phyloP scores from a whole-genome alignment of 1,140 invertebrate genomes.

The Drosophila pruinosa region DNA sequence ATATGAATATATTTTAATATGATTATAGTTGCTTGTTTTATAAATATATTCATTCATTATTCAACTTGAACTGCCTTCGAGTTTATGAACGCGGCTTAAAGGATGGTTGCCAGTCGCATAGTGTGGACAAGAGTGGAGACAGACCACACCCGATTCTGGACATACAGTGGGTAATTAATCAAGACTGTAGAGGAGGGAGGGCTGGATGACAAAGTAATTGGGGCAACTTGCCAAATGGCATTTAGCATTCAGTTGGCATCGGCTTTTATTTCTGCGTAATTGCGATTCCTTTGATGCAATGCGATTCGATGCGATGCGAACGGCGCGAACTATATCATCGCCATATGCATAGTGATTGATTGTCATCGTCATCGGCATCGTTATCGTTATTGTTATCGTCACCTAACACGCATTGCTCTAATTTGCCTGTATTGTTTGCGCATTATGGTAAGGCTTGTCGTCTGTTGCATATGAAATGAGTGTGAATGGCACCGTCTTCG shows the following conservation, averaged over 20 bases:
- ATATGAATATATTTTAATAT: conserved; percentile 28
- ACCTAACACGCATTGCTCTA: conserved; percentile 43
- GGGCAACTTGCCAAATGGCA: conserved; percentile 12
- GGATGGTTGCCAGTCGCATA: no score
- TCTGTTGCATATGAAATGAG: conserved; percentile 51
- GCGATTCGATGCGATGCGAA: conserved; percentile 59
- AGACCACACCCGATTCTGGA: neutral
- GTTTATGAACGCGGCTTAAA: no score
- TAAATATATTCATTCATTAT: neutral
- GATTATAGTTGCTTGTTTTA: conserved; percentile 7
- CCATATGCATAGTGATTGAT: conserved; percentile 69
- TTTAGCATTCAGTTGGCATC: conserved; percentile 64
- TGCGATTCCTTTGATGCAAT: conserved; percentile 66
- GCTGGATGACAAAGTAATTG: neutral
- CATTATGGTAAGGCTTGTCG: conserved; percentile 20
- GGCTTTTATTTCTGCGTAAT: conserved; percentile 69
- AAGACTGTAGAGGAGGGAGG: neutral
- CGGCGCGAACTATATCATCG: conserved; percentile 63
- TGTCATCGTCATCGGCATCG: conserved; percentile 29
- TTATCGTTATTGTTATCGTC: neutral
- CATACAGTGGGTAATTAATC: neutral
- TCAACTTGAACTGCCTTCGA: no score
- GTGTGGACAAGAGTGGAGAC: neutral
- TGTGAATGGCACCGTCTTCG: neutral
- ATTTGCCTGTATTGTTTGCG: conserved; percentile 31